These are phyloP conservation scores for Athrips mouffetella DNA, from an alignment of 2,888 invertebrate species.

Conservation along the genomic window DNA sequence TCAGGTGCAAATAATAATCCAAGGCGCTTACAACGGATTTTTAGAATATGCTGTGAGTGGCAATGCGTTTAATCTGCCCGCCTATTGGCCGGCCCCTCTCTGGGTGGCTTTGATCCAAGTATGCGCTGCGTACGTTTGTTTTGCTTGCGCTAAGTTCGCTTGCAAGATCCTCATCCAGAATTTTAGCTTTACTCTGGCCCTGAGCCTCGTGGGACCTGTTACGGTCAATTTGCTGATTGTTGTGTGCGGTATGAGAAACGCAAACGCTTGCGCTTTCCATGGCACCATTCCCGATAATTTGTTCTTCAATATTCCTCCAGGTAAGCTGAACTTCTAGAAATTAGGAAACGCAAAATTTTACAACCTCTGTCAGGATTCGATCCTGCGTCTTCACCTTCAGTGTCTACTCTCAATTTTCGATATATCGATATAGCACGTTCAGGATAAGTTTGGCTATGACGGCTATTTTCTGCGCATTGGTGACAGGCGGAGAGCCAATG, in stretches of 20 bases:
- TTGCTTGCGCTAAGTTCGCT: conserved; percentile 86
- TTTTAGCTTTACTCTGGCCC: conserved; percentile 90
- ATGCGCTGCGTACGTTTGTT: conserved; percentile 81
- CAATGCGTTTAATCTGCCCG: conserved; percentile 43
- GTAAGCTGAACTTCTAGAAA: conserved; percentile 33
- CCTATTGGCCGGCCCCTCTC: conserved; percentile 63
- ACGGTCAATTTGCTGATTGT: conserved; percentile 83
- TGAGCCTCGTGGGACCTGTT: conserved; percentile 86
- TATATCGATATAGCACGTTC: no score
- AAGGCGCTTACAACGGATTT: conserved; percentile 50
- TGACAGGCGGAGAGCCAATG: no score
- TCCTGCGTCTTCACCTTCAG: no score
- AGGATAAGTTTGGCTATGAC: no score
- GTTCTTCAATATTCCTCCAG: conserved; percentile 89
- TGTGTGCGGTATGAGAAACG: conserved; percentile 81
- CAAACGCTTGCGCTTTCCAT: conserved; percentile 83
- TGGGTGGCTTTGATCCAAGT: conserved; percentile 83
- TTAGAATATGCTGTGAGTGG: conserved; percentile 56
- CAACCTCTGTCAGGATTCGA: no score
- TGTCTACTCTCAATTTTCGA: no score
- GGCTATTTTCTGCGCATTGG: no score
- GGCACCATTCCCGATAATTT: conserved; percentile 87
- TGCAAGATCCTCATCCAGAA: conserved; percentile 94
- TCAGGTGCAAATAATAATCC: conserved; percentile 68
- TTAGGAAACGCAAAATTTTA: not conserved